Evolutionary conservation across 64 coral and sea anemone genomes (phyloP).

Genomic region (Astreopora myriophthalma): DNA sequence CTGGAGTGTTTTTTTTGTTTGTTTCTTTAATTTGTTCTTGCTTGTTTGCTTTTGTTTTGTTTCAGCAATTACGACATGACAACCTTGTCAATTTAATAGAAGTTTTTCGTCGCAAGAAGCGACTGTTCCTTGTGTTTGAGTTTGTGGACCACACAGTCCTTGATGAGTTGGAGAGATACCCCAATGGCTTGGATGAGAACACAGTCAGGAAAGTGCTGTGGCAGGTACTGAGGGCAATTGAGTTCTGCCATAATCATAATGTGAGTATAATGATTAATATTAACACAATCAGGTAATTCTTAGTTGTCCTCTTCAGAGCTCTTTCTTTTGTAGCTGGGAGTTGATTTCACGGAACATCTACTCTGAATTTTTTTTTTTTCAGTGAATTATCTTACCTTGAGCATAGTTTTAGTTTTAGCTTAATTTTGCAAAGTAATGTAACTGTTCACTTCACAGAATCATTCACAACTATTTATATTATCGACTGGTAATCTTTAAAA

Average conservation of each 20-base stretch:
- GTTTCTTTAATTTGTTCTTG: neutral
- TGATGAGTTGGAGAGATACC: conserved; percentile 97
- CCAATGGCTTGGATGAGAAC: conserved; percentile 93
- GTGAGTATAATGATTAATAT: conserved; percentile 47
- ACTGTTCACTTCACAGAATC: too few relatives aligned
- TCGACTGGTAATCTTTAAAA: too few relatives aligned
- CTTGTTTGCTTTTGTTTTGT: neutral
- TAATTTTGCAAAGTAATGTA: too few relatives aligned
- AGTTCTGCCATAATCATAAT: conserved; percentile 97
- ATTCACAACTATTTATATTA: too few relatives aligned
- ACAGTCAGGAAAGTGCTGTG: conserved; percentile 90
- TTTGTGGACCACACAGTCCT: conserved; percentile 99
- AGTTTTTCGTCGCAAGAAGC: conserved; percentile 96
- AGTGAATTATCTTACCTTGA: too few relatives aligned
- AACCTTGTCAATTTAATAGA: conserved; percentile 97
- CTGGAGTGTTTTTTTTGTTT: neutral
- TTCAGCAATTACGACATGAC: conserved; percentile 98
- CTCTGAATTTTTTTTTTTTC: too few relatives aligned
- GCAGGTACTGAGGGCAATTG: conserved; percentile 92
- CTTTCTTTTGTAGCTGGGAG: too few relatives aligned
- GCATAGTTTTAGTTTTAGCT: too few relatives aligned
- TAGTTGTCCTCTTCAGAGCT: too few relatives aligned
- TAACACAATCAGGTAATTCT: too few relatives aligned
- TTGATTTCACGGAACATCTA: too few relatives aligned
- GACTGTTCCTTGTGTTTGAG: conserved; percentile 97